phyloP scores from a whole-genome alignment of 2,113 vertebrate genomes.

The Clarias gariepinus region DNA sequence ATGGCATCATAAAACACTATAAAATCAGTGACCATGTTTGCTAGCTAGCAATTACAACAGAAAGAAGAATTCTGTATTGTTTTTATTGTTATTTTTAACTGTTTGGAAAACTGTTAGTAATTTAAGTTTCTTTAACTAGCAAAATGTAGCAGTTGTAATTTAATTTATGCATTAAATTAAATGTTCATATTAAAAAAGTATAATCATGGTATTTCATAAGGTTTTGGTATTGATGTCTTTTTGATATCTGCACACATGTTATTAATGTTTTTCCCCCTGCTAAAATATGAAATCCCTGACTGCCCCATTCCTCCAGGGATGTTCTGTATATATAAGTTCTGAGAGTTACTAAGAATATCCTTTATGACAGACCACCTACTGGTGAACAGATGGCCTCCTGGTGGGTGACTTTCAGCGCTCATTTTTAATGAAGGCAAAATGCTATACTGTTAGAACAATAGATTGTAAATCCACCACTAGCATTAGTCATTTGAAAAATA shows the following conservation, averaged over 20 bases:
- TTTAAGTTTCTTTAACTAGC: too few relatives aligned
- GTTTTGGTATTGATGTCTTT: not conserved
- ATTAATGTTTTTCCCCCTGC: not conserved
- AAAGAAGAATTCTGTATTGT: too few relatives aligned
- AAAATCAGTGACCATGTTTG: too few relatives aligned
- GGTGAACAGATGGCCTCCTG: slow-evolving; percentile 29
- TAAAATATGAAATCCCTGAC: not conserved
- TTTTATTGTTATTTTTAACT: too few relatives aligned
- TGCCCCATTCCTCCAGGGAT: not conserved
- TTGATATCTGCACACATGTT: not conserved
- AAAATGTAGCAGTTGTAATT: too few relatives aligned
- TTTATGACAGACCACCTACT: not conserved
- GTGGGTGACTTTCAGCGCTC: slow-evolving; percentile 13
- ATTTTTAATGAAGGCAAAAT: slow-evolving; percentile 1
- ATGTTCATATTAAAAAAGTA: too few relatives aligned
- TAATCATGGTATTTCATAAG: not conserved
- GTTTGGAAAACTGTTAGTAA: too few relatives aligned
- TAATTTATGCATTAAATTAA: too few relatives aligned
- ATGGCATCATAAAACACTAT: too few relatives aligned
- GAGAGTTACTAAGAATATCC: slow-evolving; percentile 35
- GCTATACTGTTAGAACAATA: not conserved
- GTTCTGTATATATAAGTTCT: slow-evolving; percentile 7
- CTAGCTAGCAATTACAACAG: too few relatives aligned
- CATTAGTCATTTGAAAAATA: not conserved
- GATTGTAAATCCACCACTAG: not conserved